A percentile compares a stretch with the other conserved stretches of the same genome.
Conservation (phyloP, 2,888 invertebrate species). For the Rotaria sp. region DNA sequence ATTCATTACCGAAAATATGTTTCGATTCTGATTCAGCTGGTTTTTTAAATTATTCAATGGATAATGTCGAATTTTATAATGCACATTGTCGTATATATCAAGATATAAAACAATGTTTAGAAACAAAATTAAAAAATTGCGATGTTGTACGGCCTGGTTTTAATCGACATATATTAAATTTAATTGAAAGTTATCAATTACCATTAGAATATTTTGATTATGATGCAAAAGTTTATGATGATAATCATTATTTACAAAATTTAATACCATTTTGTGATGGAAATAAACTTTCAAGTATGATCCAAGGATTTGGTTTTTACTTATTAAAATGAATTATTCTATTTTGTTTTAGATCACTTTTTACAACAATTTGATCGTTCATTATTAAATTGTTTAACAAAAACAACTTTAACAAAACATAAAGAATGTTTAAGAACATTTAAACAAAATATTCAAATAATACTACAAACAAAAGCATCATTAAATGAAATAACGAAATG, state of each 20-base stretch:
- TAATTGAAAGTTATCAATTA: conserved; percentile 4
- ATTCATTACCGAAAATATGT: background rate
- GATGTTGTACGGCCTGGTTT: background rate
- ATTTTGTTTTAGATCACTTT: background rate
- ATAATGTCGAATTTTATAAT: background rate
- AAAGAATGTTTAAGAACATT: background rate
- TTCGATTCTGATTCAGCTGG: background rate
- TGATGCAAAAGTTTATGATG: background rate
- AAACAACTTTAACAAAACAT: background rate
- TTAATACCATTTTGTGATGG: conserved; percentile 7
- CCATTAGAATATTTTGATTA: background rate
- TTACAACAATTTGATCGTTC: background rate
- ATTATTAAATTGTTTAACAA: background rate
- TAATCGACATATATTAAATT: background rate
- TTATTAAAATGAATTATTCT: too few species aligned
- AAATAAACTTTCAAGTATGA: background rate
- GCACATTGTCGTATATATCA: background rate
- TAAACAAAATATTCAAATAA: background rate
- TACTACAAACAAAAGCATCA: background rate
- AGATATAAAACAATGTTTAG: background rate
- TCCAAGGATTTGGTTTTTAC: too few species aligned
- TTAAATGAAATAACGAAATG: background rate
- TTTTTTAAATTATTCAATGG: background rate
- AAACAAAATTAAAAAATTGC: background rate
- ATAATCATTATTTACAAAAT: conserved; percentile 7